Percentiles rank a stretch among this genome's conserved stretches.
These are phyloP conservation scores for Synaphobranchus kaupii DNA, from an alignment of 2,797 vertebrate genomes.

Conservation along the genomic window DNA sequence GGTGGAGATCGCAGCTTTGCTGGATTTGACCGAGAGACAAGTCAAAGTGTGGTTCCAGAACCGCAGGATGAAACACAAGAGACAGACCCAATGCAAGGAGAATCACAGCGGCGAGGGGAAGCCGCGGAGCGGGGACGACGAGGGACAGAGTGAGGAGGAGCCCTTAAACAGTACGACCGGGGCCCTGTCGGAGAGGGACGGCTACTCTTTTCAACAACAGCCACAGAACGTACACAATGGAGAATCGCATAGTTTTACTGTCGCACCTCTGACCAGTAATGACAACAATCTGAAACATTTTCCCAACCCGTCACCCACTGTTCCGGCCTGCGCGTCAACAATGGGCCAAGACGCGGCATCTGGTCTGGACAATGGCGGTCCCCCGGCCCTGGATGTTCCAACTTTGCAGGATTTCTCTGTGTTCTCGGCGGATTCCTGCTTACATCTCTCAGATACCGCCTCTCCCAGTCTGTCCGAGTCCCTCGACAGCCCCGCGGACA, in stretches of 20 bases:
- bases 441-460: conserved; percentile 91
- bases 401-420: conserved; percentile 83
- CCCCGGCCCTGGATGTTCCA: conserved; percentile 80
- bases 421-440: conserved; percentile 84
- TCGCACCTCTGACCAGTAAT: conserved; percentile 93
- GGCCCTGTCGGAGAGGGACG: conserved; percentile 85
- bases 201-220: conserved; percentile 87
- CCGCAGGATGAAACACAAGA: conserved; percentile 96
- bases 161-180: conserved; percentile 74
- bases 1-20: conserved; percentile 89
- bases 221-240: conserved; percentile 88
- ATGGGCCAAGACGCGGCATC: conserved; percentile 93
- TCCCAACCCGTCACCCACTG: conserved; percentile 88
- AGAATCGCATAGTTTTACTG: conserved; percentile 85
- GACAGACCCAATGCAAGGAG: conserved; percentile 94
- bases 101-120: conserved; percentile 89
- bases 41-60: conserved; percentile 99
- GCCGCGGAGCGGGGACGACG: conserved; percentile 78
- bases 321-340: conserved; percentile 88
- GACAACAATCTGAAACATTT: conserved; percentile 99
- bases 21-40: conserved; percentile 96
- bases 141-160: conserved; percentile 74
- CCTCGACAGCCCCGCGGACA: conserved; percentile 82
- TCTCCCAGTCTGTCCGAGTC: conserved; percentile 82
- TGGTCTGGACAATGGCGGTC: conserved; percentile 93